Evolutionary conservation across 37 sponge, comb jelly and placozoan genomes (phyloP), one percentile per base, ranked within the genome.

Genomic region (Axinella damicornis): DNA sequence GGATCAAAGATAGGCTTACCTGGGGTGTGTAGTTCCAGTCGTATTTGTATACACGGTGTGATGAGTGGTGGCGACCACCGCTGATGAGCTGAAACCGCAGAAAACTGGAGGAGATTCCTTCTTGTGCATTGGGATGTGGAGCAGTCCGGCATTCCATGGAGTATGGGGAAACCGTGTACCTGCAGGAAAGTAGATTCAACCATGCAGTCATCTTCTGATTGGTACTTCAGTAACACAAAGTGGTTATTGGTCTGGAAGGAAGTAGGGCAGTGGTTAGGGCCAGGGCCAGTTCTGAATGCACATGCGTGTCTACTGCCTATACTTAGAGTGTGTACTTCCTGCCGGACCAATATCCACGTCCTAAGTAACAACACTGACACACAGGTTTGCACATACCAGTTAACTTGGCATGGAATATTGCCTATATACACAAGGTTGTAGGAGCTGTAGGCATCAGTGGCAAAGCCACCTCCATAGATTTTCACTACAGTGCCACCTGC

Each of bases 401-500:
- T 71, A 22, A 92, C 89, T 0, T 34, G 24, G 46, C 93, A 92
- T 0, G 85, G 89, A 17, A 80, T 20, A 69, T 62, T 35, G 25
- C 86, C 93, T 39, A 92, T 53, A 66, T 56, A 80, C 28, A 92
- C 86, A 19, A 79, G 57, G 56, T 82, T 84, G 25, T 57, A 54
- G 6, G 73, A 55, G 35, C 71, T 38, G 77, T 89, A 92, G 22
- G 59, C 62, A 64, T 92, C 93, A 4, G 82, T 74, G 24, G 40
- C 31, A 24, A 94, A 94, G 9, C 88, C 92, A 30, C 77, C 64
- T 4, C 95, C 95, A 5, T 65, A 54, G 6, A 91, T 15, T 13
- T 65, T 79, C 56, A 94, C 79, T 30, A 15, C 60, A 16, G 95
- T 90, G 11, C 92, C 91, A 18, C 95, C 95, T 15, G 75, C 89